These are phyloP conservation scores for Paramisgurnus dabryanus DNA, from an alignment of 2,113 vertebrate genomes.

Conservation along the genomic window DNA sequence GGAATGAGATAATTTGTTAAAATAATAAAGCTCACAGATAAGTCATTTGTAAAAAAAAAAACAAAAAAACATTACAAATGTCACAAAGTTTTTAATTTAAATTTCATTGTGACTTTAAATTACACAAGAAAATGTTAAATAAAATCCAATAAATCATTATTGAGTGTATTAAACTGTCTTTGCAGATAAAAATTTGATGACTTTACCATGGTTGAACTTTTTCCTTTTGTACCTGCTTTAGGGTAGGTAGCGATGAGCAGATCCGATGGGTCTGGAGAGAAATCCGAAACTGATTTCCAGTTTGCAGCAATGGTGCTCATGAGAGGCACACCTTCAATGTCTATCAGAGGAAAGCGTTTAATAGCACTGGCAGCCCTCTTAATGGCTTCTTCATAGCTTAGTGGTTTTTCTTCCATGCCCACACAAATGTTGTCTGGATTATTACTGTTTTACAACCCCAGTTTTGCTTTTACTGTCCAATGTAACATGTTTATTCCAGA, in stretches of 20 bases:
- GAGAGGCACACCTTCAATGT: constrained; percentile 69
- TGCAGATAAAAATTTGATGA: not conserved
- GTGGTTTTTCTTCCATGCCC: constrained; percentile 49
- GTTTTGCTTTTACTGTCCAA: not conserved
- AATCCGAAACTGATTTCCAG: constrained; percentile 71
- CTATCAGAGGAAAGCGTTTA: constrained; percentile 67
- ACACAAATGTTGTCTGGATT: not conserved
- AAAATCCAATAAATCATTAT: too few relatives aligned
- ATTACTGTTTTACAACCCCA: not conserved
- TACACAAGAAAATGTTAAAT: too few relatives aligned
- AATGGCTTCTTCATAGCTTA: constrained; percentile 61
- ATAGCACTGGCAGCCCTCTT: constrained; percentile 45
- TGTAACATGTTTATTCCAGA: not conserved
- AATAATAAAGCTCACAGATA: too few relatives aligned
- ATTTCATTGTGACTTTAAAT: too few relatives aligned
- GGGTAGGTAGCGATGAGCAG: constrained; percentile 81
- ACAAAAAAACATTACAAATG: too few relatives aligned
- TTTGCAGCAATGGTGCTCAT: constrained; percentile 64
- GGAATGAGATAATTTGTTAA: too few relatives aligned
- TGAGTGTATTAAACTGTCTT: not conserved
- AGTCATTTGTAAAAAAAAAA: too few relatives aligned
- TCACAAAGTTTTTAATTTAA: too few relatives aligned
- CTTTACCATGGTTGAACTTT: not conserved
- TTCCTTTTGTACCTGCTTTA: constrained; percentile 71
- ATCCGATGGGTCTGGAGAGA: constrained; percentile 75